phyloP scores from a whole-genome alignment of 2,888 invertebrate genomes.

The Heliconius aoede region DNA sequence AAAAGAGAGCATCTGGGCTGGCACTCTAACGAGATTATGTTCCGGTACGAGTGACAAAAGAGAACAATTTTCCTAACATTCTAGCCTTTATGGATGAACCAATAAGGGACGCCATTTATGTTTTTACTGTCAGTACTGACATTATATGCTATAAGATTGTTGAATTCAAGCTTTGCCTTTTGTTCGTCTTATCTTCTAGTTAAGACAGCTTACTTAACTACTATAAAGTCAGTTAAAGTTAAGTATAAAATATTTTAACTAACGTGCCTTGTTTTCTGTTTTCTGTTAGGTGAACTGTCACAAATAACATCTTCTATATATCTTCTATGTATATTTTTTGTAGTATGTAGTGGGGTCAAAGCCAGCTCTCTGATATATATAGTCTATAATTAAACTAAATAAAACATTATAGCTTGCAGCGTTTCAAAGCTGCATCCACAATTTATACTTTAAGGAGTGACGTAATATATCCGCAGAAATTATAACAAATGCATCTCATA shows the following conservation, averaged over 20 bases:
- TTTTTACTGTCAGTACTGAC: constrained; percentile 34
- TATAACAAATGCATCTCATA: constrained; percentile 53
- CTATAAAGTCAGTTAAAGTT: constrained; percentile 23
- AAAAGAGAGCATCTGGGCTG: constrained; percentile 52
- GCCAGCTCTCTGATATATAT: not conserved
- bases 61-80: not conserved
- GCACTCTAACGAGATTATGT: constrained; percentile 58
- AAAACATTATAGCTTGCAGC: constrained; percentile 29
- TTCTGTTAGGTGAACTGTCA: not conserved
- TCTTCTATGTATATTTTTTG: not conserved
- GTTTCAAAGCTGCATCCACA: constrained; percentile 23
- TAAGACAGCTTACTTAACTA: constrained; percentile 28
- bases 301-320: not conserved
- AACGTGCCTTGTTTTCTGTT: not conserved
- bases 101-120: constrained; percentile 15
- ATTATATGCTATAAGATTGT: constrained; percentile 50
- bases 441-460: constrained; percentile 41
- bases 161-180: constrained; percentile 39
- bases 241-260: not conserved
- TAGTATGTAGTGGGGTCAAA: too few species aligned
- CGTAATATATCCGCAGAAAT: constrained; percentile 49
- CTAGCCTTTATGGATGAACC: not conserved
- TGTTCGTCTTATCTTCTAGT: constrained; percentile 8
- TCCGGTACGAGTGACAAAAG: constrained; percentile 40
- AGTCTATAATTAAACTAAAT: not conserved